Percentiles rank a stretch among this genome's conserved stretches.
phyloP scores from a whole-genome alignment of 1,140 invertebrate species.

The Proales similis region DNA sequence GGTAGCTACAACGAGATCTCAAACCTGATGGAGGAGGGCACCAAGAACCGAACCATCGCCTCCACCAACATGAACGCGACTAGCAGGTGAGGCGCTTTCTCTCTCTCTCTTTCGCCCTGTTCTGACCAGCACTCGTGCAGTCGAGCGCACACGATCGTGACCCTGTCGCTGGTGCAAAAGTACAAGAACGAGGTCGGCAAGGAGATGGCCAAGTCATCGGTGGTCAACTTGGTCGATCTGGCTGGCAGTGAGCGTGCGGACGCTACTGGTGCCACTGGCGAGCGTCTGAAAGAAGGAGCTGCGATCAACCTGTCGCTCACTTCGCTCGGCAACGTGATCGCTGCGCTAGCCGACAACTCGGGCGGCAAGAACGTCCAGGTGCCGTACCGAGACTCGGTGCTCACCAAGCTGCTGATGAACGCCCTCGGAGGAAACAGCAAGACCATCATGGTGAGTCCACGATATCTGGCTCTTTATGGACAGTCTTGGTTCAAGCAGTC shows the following conservation, averaged over 20 bases:
- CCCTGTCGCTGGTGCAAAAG: constrained; percentile 56
- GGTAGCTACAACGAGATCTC: constrained; percentile 14
- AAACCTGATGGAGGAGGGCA: constrained; percentile 47
- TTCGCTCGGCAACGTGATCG: constrained; percentile 58
- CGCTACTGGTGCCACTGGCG: constrained; percentile 58
- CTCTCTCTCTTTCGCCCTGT: constrained; percentile 2
- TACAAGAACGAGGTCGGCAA: constrained; percentile 54
- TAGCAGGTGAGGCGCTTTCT: constrained; percentile 44
- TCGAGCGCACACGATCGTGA: constrained; percentile 61
- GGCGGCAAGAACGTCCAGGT: constrained; percentile 46
- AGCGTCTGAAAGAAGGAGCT: constrained; percentile 60
- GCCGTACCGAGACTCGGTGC: constrained; percentile 60
- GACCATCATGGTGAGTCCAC: constrained; percentile 59
- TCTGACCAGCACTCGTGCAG: constrained; percentile 45
- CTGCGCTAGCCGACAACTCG: constrained; percentile 52
- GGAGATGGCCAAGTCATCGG: constrained; percentile 58
- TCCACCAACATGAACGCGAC: constrained; percentile 63
- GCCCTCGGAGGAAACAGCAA: constrained; percentile 62
- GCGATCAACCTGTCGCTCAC: constrained; percentile 60
- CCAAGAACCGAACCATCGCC: constrained; percentile 58
- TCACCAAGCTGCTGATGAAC: constrained; percentile 62
- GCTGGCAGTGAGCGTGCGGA: constrained; percentile 62
- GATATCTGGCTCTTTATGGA: not conserved
- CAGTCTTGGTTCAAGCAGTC: too few species aligned
- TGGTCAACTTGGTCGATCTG: constrained; percentile 61